Conservation (phyloP, 2,888 invertebrate species). For the Agrochola lychnidis region DNA sequence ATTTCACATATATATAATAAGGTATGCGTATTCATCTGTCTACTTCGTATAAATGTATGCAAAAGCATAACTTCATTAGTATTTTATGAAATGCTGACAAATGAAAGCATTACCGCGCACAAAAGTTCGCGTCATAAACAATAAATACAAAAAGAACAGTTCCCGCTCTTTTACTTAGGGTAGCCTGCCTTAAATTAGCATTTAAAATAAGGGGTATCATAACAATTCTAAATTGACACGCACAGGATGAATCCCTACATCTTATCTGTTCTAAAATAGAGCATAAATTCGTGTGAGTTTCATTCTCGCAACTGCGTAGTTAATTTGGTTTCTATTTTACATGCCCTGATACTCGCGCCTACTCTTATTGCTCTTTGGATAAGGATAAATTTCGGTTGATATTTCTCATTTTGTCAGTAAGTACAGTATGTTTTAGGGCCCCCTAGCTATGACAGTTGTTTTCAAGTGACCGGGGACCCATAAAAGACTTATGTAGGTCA, state of each 20-base stretch:
- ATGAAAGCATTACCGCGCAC: background rate
- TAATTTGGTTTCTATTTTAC: background rate
- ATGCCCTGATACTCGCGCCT: background rate
- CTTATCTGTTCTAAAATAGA: background rate
- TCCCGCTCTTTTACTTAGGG: slow-evolving; percentile 66
- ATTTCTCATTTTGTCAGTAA: background rate
- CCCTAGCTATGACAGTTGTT: slow-evolving; percentile 52
- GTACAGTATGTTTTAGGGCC: background rate
- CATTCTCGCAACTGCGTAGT: background rate
- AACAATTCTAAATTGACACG: background rate
- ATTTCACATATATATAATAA: too few relatives aligned
- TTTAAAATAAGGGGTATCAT: slow-evolving; percentile 79
- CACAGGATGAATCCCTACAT: accelerated
- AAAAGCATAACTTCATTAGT: background rate
- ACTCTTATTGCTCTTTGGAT: accelerated
- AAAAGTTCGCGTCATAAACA: slow-evolving; percentile 28
- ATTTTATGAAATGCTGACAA: slow-evolving; percentile 30
- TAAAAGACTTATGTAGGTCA: slow-evolving; percentile 79
- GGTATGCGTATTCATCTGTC: background rate
- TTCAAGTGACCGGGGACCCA: slow-evolving; percentile 53
- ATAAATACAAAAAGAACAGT: slow-evolving; percentile 32
- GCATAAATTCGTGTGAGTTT: slow-evolving; percentile 4
- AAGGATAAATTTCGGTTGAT: slow-evolving; percentile 13
- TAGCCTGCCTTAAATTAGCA: slow-evolving; percentile 73
- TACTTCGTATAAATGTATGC: background rate